Evolutionary conservation across 2,888 invertebrate species (phyloP).

Genomic region (Agriotes lineatus): DNA sequence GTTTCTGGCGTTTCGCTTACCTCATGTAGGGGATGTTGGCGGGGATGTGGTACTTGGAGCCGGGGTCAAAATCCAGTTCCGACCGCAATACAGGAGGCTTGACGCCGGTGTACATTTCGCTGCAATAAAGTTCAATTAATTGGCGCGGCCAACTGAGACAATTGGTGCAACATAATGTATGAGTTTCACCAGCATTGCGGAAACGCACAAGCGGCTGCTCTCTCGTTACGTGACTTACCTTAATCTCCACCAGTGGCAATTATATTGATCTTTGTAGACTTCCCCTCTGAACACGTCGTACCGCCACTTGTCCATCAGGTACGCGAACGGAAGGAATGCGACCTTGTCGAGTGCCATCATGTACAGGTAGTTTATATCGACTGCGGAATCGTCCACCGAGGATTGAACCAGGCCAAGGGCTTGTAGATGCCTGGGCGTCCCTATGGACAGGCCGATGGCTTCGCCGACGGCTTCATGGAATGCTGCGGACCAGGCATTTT

Average conservation of each 20-base stretch:
- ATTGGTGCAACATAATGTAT: background rate
- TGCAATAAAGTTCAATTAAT: constrained; percentile 60
- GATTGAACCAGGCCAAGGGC: constrained; percentile 84
- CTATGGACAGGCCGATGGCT: constrained; percentile 86
- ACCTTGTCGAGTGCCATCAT: constrained; percentile 88
- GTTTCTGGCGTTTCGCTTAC: constrained; percentile 70
- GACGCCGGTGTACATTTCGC: constrained; percentile 86
- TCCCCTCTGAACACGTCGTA: constrained; percentile 87
- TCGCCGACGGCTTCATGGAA: constrained; percentile 96
- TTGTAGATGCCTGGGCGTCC: constrained; percentile 87
- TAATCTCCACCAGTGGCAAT: constrained; percentile 90
- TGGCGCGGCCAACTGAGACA: background rate
- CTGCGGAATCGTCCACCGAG: constrained; percentile 84
- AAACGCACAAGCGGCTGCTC: background rate
- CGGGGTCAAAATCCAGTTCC: constrained; percentile 92
- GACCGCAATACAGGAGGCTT: constrained; percentile 88
- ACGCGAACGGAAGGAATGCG: constrained; percentile 85
- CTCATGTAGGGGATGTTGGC: constrained; percentile 91
- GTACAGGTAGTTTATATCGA: constrained; percentile 88
- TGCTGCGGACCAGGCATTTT: constrained; percentile 67
- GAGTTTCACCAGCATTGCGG: constrained; percentile 2
- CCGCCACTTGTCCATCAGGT: constrained; percentile 87
- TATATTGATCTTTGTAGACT: constrained; percentile 81
- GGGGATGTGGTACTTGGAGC: constrained; percentile 92
- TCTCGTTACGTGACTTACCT: constrained; percentile 67